These are phyloP conservation scores for Andinoacara biseriatus DNA, from an alignment of 2,113 vertebrate species.

Conservation along the genomic window DNA sequence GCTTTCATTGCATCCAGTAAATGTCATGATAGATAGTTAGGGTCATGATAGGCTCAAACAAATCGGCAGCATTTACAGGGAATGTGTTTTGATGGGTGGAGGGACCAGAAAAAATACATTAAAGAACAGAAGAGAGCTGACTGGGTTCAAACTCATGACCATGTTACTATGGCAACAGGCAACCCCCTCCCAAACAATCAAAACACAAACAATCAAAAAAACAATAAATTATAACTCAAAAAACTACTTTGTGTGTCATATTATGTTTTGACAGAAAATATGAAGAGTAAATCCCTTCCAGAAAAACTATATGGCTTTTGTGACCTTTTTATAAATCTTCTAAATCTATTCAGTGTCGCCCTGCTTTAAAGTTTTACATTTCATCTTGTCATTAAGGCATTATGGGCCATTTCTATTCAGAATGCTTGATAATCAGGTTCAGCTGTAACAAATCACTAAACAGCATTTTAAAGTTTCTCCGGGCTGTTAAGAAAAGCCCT, in stretches of 20 bases:
- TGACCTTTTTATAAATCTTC: slow-evolving; percentile 29
- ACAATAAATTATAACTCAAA: accelerated
- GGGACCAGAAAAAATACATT: not conserved
- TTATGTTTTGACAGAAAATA: not conserved
- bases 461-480: not conserved
- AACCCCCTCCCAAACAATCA: too few relatives aligned
- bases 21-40: too few relatives aligned
- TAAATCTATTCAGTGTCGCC: not conserved
- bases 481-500: slow-evolving; percentile 6
- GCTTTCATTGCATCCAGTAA: too few relatives aligned
- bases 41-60: too few relatives aligned
- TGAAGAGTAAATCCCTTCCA: not conserved
- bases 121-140: not conserved
- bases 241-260: not conserved
- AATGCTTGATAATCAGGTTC: not conserved
- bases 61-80: too few relatives aligned
- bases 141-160: accelerated
- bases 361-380: not conserved
- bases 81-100: not conserved
- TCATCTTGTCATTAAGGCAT: not conserved
- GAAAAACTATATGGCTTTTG: not conserved
- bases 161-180: not conserved
- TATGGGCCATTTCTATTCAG: not conserved
- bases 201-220: not conserved
- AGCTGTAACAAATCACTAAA: not conserved